Evolutionary conservation across 2,797 vertebrate genomes (phyloP).

Genomic region (Cirrhinus molitorella): DNA sequence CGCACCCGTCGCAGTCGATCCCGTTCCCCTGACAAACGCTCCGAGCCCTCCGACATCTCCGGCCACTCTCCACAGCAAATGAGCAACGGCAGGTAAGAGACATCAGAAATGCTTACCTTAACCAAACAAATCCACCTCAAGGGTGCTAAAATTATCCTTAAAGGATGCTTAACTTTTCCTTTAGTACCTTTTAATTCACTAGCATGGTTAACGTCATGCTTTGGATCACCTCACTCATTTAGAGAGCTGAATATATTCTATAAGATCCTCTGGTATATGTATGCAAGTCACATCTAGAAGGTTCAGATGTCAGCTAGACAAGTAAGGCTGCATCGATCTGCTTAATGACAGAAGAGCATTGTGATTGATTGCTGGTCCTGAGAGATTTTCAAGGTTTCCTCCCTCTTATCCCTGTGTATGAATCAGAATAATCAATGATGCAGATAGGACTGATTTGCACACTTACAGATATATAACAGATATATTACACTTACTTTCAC

Average conservation of each 20-base stretch:
- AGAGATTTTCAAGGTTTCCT: slow-evolving; percentile 2
- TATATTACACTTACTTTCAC: slow-evolving; percentile 9
- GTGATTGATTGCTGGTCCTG: slow-evolving; percentile 19
- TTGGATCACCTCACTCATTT: background rate
- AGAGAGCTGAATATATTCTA: background rate
- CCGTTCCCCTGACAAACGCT: slow-evolving; percentile 91
- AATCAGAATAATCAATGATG: background rate
- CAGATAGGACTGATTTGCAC: background rate
- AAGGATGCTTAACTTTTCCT: background rate
- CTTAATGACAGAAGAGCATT: slow-evolving; percentile 8
- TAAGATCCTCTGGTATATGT: background rate
- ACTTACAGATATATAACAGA: slow-evolving; percentile 20
- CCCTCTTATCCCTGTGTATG: no score
- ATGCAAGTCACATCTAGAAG: background rate
- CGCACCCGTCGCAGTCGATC: slow-evolving; percentile 85
- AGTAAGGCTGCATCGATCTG: slow-evolving; percentile 54
- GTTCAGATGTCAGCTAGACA: slow-evolving; percentile 7
- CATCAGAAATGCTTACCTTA: background rate
- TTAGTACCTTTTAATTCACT: background rate
- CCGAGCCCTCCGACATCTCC: slow-evolving; percentile 90
- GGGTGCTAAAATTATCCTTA: background rate
- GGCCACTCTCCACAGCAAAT: slow-evolving; percentile 93
- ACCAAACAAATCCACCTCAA: background rate
- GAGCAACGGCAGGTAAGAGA: slow-evolving; percentile 92
- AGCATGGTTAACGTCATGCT: background rate